Evolutionary conservation across 2,888 invertebrate species (phyloP).

Genomic region (Drosophila borborema): DNA sequence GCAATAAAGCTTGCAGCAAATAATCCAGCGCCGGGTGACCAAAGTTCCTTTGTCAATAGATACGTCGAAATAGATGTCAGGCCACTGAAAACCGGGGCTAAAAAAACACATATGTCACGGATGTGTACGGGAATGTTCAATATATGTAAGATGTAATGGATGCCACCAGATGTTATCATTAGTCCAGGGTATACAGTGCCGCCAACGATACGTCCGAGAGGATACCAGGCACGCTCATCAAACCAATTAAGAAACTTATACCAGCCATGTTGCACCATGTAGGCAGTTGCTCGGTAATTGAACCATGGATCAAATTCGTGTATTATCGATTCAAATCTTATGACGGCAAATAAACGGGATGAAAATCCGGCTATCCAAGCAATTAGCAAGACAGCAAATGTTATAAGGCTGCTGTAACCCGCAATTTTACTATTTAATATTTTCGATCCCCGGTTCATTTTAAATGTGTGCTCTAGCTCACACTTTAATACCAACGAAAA

Average conservation of each 20-base stretch:
- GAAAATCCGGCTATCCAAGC: slow-evolving; percentile 99
- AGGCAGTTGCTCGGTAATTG: slow-evolving; percentile 99
- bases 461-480: slow-evolving; percentile 11
- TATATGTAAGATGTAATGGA: slow-evolving; percentile 96
- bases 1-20: slow-evolving; percentile 99
- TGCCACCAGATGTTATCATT: slow-evolving; percentile 99
- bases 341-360: slow-evolving; percentile 98
- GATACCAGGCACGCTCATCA: slow-evolving; percentile 99
- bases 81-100: slow-evolving; percentile 99
- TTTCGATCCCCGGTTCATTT: slow-evolving; percentile 82
- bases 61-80: slow-evolving; percentile 99
- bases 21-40: slow-evolving; percentile 97
- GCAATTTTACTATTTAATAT: slow-evolving; percentile 83
- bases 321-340: slow-evolving; percentile 99
- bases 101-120: slow-evolving; percentile 98
- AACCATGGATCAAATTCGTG: slow-evolving; percentile 99
- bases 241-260: slow-evolving; percentile 99
- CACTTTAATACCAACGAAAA: slow-evolving; percentile 31
- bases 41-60: slow-evolving; percentile 97
- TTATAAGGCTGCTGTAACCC: slow-evolving; percentile 89
- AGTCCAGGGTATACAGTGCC: slow-evolving; percentile 99
- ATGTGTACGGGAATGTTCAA: slow-evolving; percentile 99
- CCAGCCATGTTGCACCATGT: slow-evolving; percentile 99
- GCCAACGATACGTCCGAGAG: slow-evolving; percentile 97
- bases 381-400: slow-evolving; percentile 95